Evolutionary conservation across 2,888 invertebrate species (phyloP).

Genomic region (Rhamphomyia laevipes): DNA sequence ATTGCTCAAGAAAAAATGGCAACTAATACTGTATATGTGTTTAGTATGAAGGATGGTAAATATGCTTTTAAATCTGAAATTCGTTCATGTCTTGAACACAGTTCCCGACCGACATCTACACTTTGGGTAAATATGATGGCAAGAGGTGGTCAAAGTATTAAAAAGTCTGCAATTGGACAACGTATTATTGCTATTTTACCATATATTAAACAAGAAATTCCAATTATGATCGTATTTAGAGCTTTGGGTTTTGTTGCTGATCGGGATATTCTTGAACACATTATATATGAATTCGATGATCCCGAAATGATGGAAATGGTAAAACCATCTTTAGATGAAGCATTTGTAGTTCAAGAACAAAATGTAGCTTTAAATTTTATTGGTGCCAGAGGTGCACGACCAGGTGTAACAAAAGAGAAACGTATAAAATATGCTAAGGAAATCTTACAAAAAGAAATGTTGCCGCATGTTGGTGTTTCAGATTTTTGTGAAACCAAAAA

Average conservation of each 20-base stretch:
- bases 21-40: conserved; percentile 99
- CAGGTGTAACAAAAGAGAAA: conserved; percentile 97
- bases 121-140: conserved; percentile 99
- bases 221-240: conserved; percentile 98
- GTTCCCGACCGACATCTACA: conserved; percentile 92
- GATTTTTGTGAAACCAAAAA: conserved; percentile 99
- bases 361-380: conserved; percentile 98
- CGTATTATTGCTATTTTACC: conserved; percentile 95
- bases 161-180: conserved; percentile 97
- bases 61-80: conserved; percentile 99
- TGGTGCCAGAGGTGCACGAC: conserved; percentile 91
- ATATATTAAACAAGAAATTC: conserved; percentile 98
- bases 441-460: conserved; percentile 99
- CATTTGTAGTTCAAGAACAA: conserved; percentile 98
- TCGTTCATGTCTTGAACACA: conserved; percentile 84
- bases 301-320: conserved; percentile 99
- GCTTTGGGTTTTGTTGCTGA: conserved; percentile 99
- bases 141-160: conserved; percentile 94
- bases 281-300: conserved; percentile 99
- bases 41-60: conserved; percentile 99
- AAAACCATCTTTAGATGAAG: conserved; percentile 97
- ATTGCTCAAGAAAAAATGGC: conserved; percentile 99
- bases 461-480: conserved; percentile 98
- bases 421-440: conserved; percentile 98
- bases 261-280: conserved; percentile 97